Percentiles rank a stretch among this genome's conserved stretches.
Conservation (phyloP, 2,888 invertebrate genomes). For the Arge pagana region DNA sequence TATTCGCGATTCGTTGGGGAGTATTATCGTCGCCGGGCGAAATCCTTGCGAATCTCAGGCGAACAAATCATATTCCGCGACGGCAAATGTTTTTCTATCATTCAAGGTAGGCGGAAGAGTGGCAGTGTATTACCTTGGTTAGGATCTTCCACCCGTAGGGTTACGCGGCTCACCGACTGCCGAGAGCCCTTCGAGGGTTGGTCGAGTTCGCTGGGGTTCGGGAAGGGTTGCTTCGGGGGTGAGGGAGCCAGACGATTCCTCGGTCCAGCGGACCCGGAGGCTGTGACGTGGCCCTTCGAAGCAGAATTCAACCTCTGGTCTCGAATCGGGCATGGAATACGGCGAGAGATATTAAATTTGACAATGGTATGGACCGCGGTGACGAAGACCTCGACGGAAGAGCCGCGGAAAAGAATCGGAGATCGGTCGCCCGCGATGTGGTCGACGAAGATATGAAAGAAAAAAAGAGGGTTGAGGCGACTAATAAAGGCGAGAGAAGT, state of each 20-base stretch:
- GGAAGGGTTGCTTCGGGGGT: background rate
- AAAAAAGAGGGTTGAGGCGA: too few relatives aligned
- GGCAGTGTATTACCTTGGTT: slow-evolving; percentile 22
- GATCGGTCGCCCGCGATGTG: background rate
- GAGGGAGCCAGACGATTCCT: slow-evolving; percentile 11
- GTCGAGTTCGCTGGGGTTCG: too few relatives aligned
- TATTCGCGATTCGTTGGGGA: too few relatives aligned
- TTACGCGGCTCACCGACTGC: too few relatives aligned
- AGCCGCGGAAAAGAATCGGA: too few relatives aligned
- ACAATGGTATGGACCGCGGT: background rate
- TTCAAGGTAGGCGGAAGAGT: slow-evolving; percentile 18
- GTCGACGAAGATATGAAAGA: too few relatives aligned
- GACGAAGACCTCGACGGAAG: too few relatives aligned
- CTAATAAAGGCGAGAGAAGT: too few relatives aligned
- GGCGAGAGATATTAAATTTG: slow-evolving; percentile 16
- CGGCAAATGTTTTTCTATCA: slow-evolving; percentile 20
- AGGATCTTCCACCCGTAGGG: slow-evolving; percentile 5
- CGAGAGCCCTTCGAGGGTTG: too few relatives aligned
- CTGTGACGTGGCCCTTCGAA: slow-evolving; percentile 12
- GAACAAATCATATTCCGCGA: slow-evolving; percentile 20
- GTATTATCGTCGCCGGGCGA: too few relatives aligned
- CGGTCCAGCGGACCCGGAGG: slow-evolving; percentile 7
- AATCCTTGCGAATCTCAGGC: slow-evolving; percentile 14
- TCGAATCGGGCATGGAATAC: slow-evolving; percentile 7
- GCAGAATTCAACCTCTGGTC: slow-evolving; percentile 8